phyloP scores from a whole-genome alignment of 2,113 vertebrate species.

The Myrmecobius fasciatus region DNA sequence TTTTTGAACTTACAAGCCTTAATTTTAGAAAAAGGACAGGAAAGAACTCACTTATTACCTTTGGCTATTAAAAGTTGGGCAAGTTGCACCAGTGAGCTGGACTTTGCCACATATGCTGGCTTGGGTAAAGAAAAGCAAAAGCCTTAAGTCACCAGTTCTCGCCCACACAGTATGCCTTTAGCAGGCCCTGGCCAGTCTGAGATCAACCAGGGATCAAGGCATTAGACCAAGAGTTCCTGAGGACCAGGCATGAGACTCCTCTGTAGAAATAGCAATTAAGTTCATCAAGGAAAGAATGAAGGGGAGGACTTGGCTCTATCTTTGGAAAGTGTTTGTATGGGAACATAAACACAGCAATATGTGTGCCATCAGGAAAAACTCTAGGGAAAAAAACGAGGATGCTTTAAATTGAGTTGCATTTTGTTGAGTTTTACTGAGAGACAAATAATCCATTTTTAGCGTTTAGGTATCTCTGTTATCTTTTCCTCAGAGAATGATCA shows the following conservation, averaged over 20 bases:
- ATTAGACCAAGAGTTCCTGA: background rate
- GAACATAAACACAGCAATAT: slow-evolving; percentile 68
- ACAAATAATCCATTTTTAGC: slow-evolving; percentile 68
- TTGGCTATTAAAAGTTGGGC: background rate
- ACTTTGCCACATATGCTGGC: background rate
- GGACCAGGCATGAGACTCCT: background rate
- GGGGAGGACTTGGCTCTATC: slow-evolving; percentile 38
- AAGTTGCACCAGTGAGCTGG: background rate
- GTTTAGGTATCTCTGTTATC: slow-evolving; percentile 59
- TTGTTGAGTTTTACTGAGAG: slow-evolving; percentile 63
- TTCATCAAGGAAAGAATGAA: slow-evolving; percentile 44
- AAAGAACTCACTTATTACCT: background rate
- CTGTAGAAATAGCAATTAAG: background rate
- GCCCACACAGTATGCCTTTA: background rate
- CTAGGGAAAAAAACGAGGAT: slow-evolving; percentile 34
- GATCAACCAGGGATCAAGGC: slow-evolving; percentile 1
- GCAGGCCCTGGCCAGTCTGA: slow-evolving; percentile 6
- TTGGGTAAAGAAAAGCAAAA: background rate
- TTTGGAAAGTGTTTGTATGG: slow-evolving; percentile 44
- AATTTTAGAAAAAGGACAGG: background rate
- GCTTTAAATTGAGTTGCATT: slow-evolving; percentile 61
- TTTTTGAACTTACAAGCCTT: background rate
- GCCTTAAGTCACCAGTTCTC: background rate
- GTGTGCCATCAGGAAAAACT: slow-evolving; percentile 38
- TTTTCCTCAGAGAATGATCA: slow-evolving; percentile 62